Evolutionary conservation across 2,888 invertebrate species (phyloP).

Genomic region (Diogma glabrata): DNA sequence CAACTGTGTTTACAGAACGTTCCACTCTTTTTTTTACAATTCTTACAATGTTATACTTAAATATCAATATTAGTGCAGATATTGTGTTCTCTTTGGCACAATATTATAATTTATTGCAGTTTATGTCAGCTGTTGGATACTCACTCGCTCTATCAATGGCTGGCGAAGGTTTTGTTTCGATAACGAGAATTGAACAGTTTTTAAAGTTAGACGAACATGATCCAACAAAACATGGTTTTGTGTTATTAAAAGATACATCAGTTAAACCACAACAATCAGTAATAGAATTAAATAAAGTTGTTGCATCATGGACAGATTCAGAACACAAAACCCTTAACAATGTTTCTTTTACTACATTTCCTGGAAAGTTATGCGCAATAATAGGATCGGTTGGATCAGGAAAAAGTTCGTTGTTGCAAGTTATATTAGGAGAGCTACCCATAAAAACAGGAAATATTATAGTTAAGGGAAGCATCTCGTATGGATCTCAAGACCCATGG

Average conservation of each 20-base stretch:
- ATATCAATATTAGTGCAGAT: conserved; percentile 48
- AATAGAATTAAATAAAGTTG: not conserved
- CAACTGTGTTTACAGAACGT: conserved; percentile 74
- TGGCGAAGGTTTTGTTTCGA: conserved; percentile 46
- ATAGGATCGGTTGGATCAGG: conserved; percentile 2
- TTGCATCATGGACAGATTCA: conserved; percentile 25
- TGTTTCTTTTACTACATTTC: not conserved
- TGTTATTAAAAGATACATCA: not conserved
- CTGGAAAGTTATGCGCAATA: conserved; percentile 6
- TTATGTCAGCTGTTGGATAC: conserved; percentile 43
- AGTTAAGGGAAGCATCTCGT: conserved; percentile 44
- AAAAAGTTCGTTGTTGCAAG: conserved; percentile 38
- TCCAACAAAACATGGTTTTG: conserved; percentile 11
- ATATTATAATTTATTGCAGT: conserved; percentile 48
- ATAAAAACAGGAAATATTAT: conserved; percentile 39
- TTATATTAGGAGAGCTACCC: conserved; percentile 48
- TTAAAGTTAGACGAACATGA: conserved; percentile 43
- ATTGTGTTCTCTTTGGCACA: conserved; percentile 67
- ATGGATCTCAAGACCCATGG: conserved; percentile 62
- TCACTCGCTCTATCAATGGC: conserved; percentile 44
- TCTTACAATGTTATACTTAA: conserved; percentile 60
- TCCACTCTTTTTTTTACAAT: conserved; percentile 73
- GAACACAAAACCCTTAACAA: conserved; percentile 5
- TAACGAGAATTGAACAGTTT: conserved; percentile 44
- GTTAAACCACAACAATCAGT: not conserved